phyloP scores from a whole-genome alignment of 2,797 vertebrate genomes.

The Podarcis lilfordi region DNA sequence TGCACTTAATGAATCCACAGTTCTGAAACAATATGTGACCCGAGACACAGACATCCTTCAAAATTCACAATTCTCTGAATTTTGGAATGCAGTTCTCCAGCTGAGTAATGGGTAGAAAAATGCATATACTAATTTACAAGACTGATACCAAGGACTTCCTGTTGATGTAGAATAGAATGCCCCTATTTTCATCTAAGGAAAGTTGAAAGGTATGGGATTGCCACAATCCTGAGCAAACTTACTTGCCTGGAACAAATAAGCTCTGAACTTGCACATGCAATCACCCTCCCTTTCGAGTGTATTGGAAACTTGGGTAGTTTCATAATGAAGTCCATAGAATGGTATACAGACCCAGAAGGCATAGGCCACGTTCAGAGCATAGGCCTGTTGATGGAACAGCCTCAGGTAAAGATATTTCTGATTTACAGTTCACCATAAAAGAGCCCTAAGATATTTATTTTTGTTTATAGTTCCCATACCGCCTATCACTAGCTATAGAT shows the following conservation, averaged over 20 bases:
- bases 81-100: background rate
- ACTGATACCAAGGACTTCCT: no score
- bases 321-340: background rate
- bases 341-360: background rate
- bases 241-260: background rate
- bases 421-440: background rate
- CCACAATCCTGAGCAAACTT: background rate
- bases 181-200: no score
- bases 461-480: slow-evolving; percentile 19
- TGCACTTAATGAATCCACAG: no score
- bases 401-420: background rate
- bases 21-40: no score
- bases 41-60: no score
- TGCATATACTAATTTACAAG: no score
- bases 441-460: background rate
- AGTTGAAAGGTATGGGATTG: no score
- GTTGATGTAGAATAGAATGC: no score
- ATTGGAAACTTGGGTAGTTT: background rate
- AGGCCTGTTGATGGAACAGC: background rate
- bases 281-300: background rate
- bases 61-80: no score
- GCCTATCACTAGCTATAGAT: slow-evolving; percentile 23
- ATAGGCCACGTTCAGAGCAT: background rate
- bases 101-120: no score
- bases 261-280: background rate